Evolutionary conservation across 2,797 vertebrate genomes (phyloP).

Genomic region (Sus cebifrons): DNA sequence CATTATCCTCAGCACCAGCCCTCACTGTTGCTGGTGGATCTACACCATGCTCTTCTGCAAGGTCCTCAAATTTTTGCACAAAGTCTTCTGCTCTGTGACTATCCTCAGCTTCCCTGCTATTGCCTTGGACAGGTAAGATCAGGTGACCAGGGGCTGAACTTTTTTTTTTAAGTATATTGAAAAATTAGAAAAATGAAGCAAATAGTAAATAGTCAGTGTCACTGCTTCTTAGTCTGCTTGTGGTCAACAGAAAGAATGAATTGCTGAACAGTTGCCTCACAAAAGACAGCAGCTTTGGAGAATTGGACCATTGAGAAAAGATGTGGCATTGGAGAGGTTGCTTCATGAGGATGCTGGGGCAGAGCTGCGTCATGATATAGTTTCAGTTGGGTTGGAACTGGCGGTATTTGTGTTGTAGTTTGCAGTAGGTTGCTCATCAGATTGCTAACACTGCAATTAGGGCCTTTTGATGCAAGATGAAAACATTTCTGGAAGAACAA

Average conservation of each 20-base stretch:
- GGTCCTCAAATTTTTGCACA: constrained; percentile 97
- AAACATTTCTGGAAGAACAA: constrained; percentile 61
- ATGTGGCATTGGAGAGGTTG: background rate
- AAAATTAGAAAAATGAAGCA: constrained; percentile 10
- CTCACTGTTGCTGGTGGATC: constrained; percentile 98
- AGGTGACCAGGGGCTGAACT: background rate
- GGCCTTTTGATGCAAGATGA: constrained; percentile 42
- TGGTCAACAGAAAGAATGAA: constrained; percentile 29
- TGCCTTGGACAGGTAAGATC: constrained; percentile 96
- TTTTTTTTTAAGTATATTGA: background rate
- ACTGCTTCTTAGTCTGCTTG: background rate
- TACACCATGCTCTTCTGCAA: constrained; percentile 96
- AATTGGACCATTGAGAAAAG: background rate
- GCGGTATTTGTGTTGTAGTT: background rate
- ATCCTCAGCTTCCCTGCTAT: constrained; percentile 98
- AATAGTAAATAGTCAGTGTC: background rate
- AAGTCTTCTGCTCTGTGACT: constrained; percentile 98
- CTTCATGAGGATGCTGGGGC: background rate
- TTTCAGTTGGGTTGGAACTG: background rate
- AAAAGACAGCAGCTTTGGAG: background rate
- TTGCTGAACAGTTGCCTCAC: background rate
- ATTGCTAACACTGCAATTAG: constrained; percentile 40
- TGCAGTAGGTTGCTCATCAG: constrained; percentile 21
- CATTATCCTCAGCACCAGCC: constrained; percentile 95
- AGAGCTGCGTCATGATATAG: background rate